A percentile compares a stretch with the other conserved stretches of the same genome.
These are phyloP conservation scores for Sebastes umbrosus DNA, from an alignment of 2,797 vertebrate species.

Conservation along the genomic window DNA sequence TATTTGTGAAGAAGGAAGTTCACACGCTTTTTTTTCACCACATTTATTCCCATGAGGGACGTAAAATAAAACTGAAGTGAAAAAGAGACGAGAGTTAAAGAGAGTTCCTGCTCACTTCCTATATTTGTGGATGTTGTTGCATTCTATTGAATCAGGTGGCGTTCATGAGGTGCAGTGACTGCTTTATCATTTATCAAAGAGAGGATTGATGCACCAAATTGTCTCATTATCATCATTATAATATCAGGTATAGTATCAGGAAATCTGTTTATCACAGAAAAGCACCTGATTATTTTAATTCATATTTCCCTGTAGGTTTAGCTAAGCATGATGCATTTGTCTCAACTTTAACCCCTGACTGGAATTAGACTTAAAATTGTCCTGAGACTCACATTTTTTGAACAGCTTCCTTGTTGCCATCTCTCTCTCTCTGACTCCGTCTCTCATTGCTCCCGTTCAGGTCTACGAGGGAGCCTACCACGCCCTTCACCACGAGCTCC, in stretches of 20 bases:
- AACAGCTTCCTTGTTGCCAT: neutral
- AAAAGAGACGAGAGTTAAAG: neutral
- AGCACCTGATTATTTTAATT: neutral
- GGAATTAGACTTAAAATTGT: neutral
- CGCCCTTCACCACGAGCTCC: conserved; percentile 93
- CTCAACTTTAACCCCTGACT: neutral
- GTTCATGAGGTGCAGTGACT: neutral
- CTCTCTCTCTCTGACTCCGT: neutral
- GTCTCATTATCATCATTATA: too few relatives aligned
- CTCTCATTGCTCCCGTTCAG: conserved; percentile 69
- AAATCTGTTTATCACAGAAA: neutral
- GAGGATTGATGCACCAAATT: neutral
- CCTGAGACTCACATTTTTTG: neutral
- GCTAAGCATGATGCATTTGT: neutral
- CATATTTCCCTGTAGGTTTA: too few relatives aligned
- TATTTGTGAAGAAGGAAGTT: conserved; percentile 10
- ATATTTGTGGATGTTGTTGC: neutral
- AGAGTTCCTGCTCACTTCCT: neutral
- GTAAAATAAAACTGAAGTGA: neutral
- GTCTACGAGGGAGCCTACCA: conserved; percentile 93
- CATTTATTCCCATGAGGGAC: neutral
- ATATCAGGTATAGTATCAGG: neutral
- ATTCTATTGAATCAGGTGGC: neutral
- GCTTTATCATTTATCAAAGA: conserved; percentile 4
- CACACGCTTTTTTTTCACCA: neutral